phyloP scores from a whole-genome alignment of 2,797 vertebrate genomes.

The Anguilla anguilla region DNA sequence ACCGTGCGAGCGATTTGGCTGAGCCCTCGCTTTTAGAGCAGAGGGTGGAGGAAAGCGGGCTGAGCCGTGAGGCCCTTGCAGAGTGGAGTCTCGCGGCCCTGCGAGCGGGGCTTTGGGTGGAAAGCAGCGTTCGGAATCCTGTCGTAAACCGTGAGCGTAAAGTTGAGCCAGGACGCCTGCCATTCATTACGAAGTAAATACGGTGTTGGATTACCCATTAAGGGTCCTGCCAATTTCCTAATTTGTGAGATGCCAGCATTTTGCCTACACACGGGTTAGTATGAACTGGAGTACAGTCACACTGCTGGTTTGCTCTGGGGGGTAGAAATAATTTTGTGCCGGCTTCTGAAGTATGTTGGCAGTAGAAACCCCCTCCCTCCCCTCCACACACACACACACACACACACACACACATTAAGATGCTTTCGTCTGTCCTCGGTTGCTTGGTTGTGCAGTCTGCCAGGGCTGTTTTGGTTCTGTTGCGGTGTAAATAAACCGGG shows the following conservation, averaged over 20 bases:
- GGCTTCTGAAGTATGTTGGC: not conserved
- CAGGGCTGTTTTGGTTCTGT: not conserved
- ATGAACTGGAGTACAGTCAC: not conserved
- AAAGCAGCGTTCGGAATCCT: too few relatives aligned
- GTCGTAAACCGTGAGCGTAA: not conserved
- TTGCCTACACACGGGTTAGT: not conserved
- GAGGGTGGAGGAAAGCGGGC: not conserved
- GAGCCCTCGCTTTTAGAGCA: not conserved
- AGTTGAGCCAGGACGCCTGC: not conserved
- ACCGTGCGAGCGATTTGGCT: not conserved
- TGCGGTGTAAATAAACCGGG: constrained; percentile 8
- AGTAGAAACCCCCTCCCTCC: not conserved
- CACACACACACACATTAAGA: not conserved
- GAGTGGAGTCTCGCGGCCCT: not conserved
- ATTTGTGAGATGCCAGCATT: not conserved
- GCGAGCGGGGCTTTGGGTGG: not conserved
- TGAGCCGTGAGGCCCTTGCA: not conserved
- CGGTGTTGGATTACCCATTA: not conserved
- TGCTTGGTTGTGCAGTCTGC: not conserved
- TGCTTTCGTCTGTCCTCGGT: not conserved
- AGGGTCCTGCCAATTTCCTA: not conserved
- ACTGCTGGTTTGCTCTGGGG: not conserved
- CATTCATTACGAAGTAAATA: not conserved
- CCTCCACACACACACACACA: not conserved
- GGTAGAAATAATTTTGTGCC: not conserved